These are phyloP conservation scores for Allacma fusca DNA, from an alignment of 2,888 invertebrate genomes.

Conservation along the genomic window DNA sequence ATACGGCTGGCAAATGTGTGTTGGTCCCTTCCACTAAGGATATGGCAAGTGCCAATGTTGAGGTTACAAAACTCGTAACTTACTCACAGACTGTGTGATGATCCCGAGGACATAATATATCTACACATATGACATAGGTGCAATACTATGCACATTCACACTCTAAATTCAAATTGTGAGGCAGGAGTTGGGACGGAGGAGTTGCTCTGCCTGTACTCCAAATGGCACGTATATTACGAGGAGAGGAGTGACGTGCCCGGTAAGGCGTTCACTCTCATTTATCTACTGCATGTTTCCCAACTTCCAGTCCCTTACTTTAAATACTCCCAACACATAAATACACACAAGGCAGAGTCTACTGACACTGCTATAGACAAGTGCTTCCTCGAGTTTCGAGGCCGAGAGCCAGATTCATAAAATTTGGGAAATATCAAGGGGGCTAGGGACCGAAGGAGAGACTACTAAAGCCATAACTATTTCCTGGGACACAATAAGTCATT, in stretches of 20 bases:
- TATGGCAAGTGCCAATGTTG: neutral
- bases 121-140: too few relatives aligned
- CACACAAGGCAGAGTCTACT: neutral
- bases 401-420: slow-evolving; percentile 12
- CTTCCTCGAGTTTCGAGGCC: neutral
- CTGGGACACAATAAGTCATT: slow-evolving; percentile 17
- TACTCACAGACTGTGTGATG: too few relatives aligned
- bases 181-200: too few relatives aligned
- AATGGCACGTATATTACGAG: neutral
- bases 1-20: too few relatives aligned
- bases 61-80: too few relatives aligned
- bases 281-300: neutral
- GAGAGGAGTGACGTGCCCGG: neutral
- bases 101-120: too few relatives aligned
- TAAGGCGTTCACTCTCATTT: neutral
- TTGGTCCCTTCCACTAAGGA: neutral
- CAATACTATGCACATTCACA: too few relatives aligned
- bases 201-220: too few relatives aligned
- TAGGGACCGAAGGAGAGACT: slow-evolving; percentile 3
- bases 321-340: neutral
- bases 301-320: slow-evolving; percentile 2
- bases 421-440: neutral
- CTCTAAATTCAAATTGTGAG: too few relatives aligned
- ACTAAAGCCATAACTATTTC: slow-evolving; percentile 13
- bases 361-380: neutral